Evolutionary conservation across 2,113 vertebrate genomes (phyloP).

Genomic region (Bufo bufo): DNA sequence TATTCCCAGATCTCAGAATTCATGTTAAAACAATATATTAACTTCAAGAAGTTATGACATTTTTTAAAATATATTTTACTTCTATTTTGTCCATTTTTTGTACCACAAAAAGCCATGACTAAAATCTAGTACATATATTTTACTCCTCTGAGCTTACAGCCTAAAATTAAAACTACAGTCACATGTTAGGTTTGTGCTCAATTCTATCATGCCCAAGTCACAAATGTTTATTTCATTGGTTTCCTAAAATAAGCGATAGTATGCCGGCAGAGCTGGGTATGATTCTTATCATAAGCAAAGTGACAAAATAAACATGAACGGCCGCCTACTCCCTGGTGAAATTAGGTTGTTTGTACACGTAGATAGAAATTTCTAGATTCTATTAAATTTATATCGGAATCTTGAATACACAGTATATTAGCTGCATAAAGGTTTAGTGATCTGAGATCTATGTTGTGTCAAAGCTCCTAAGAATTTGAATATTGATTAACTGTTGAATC

Average conservation of each 20-base stretch:
- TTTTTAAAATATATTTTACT: too few species aligned
- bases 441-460: constrained; percentile 7
- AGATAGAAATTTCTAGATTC: constrained; percentile 23
- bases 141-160: background rate
- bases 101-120: background rate
- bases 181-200: background rate
- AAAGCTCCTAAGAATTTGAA: constrained; percentile 44
- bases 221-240: background rate
- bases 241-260: background rate
- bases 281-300: constrained; percentile 37
- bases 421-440: background rate
- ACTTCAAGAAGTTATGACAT: too few species aligned
- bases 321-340: constrained; percentile 12
- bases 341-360: constrained; percentile 27
- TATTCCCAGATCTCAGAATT: too few species aligned
- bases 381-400: constrained; percentile 34
- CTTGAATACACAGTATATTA: constrained; percentile 23
- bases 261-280: background rate
- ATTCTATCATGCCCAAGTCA: constrained; percentile 10
- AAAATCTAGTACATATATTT: background rate
- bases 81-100: background rate
- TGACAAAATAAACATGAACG: constrained; percentile 42
- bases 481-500: constrained; percentile 43
- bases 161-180: background rate
- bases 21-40: too few species aligned